Conservation (phyloP, 2,888 invertebrate genomes). For the Perithous albicinctus region DNA sequence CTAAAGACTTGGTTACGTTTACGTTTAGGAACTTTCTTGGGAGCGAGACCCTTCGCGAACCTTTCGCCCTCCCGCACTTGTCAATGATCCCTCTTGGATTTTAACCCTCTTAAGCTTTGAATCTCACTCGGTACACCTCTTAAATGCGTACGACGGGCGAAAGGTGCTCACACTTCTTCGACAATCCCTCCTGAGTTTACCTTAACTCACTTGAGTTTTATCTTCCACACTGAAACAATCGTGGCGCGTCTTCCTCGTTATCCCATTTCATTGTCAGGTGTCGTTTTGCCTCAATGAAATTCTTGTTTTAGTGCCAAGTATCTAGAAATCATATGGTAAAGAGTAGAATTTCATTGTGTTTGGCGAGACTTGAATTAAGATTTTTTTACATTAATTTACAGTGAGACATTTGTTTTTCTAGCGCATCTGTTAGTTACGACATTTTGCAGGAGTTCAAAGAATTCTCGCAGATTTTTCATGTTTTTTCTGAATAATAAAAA, state of each 20-base stretch:
- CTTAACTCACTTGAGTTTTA: constrained; percentile 49
- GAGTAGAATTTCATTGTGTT: background rate
- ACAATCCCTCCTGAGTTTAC: constrained; percentile 52
- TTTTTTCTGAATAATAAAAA: background rate
- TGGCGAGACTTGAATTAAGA: background rate
- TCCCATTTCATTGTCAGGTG: constrained; percentile 27
- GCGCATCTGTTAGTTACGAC: background rate
- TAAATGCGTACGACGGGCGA: constrained; percentile 77
- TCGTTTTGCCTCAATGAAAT: background rate
- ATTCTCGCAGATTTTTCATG: background rate
- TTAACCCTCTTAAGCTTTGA: background rate
- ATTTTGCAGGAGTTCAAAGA: background rate
- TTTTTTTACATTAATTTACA: background rate
- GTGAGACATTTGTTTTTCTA: background rate
- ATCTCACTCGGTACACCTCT: constrained; percentile 60
- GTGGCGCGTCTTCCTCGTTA: constrained; percentile 9
- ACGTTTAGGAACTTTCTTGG: constrained; percentile 68
- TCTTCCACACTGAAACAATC: constrained; percentile 37
- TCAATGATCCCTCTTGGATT: constrained; percentile 41
- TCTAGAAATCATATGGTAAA: background rate
- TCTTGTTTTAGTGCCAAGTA: background rate
- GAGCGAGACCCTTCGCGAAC: constrained; percentile 51
- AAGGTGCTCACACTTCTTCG: constrained; percentile 65
- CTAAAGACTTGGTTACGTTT: constrained; percentile 69
- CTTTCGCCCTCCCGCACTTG: constrained; percentile 27